Evolutionary conservation across 2,888 invertebrate genomes (phyloP), one percentile per base, ranked within the genome.

Genomic region (Augochlorella aurata): DNA sequence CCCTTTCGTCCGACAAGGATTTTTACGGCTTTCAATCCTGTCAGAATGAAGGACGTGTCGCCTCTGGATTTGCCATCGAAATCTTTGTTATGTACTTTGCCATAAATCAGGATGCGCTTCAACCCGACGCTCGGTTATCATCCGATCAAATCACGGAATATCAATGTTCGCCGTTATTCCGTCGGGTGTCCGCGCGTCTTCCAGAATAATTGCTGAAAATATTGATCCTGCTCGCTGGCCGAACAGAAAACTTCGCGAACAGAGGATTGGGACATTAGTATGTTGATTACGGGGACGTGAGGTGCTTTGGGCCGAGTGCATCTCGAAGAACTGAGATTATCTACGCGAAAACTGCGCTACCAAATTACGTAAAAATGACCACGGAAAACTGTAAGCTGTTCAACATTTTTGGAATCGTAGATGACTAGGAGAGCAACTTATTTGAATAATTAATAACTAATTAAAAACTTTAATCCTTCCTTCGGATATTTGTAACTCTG

Each of bases 11-110:
- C 88, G 84, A 88, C 90, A 88, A 88, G 89, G 89, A 88, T 88
- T 91, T 91, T 91, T 91, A 91, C 91, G 89, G 91, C 90, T 91
- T 91, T 91, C 90, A 88, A 91, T 90, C 90, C 90, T 86, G 88
- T 87, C 87, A 87, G 86, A 81, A 87, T 87, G 86, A 87, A 87
- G 86, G 86, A 87, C 86, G 86, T 87, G 86, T 87, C 86, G 86
- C 86, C 86, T 87, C 84, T 86, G 86, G 86, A 87, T 86, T 87
- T 86, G 86, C 86, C 86, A 87, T 87, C 86, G 85, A 86, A 86
- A 86, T 87, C 86, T 87, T 87, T 87, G 85, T 87, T 86, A 85
- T 86, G 84, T 78, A 84, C 86, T 82, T 87, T 86, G 84, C 86
- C 86, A 84, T 84, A 84, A 84, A 82, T 84, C 84, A 84, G 82